These are phyloP conservation scores for Choristoneura fumiferana DNA, from an alignment of 1,140 invertebrate species.

Conservation along the genomic window DNA sequence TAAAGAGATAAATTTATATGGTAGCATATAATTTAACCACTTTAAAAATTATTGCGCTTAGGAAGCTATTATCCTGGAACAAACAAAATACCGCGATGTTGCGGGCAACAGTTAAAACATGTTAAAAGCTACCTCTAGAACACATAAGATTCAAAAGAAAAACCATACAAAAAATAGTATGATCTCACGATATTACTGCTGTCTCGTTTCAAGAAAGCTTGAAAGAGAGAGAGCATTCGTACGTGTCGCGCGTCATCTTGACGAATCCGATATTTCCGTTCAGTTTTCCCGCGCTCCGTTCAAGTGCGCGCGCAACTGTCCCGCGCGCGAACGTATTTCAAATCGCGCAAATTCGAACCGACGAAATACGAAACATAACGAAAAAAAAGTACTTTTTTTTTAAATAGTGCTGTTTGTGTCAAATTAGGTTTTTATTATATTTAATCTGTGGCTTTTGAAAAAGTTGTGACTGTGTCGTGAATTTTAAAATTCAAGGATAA, in stretches of 20 bases:
- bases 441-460: constrained; percentile 6
- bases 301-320: constrained; percentile 14
- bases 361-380: background rate
- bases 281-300: constrained; percentile 9
- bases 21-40: too few species aligned
- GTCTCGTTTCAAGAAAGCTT: constrained; percentile 2
- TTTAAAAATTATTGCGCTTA: too few species aligned
- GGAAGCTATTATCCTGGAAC: too few species aligned
- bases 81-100: too few species aligned
- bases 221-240: background rate
- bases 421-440: background rate
- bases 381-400: too few species aligned
- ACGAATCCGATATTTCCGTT: constrained; percentile 1
- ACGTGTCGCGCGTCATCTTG: background rate
- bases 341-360: background rate
- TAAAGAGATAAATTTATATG: too few species aligned
- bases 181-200: too few species aligned
- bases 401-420: constrained; percentile 4
- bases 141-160: too few species aligned
- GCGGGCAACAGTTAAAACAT: too few species aligned
- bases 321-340: constrained; percentile 9
- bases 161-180: too few species aligned
- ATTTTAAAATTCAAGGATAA: constrained; percentile 6
- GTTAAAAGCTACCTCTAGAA: too few species aligned
- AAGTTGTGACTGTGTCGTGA: constrained; percentile 9